Evolutionary conservation across 2,113 vertebrate genomes (phyloP).

Genomic region (Planiliza haematocheilus): DNA sequence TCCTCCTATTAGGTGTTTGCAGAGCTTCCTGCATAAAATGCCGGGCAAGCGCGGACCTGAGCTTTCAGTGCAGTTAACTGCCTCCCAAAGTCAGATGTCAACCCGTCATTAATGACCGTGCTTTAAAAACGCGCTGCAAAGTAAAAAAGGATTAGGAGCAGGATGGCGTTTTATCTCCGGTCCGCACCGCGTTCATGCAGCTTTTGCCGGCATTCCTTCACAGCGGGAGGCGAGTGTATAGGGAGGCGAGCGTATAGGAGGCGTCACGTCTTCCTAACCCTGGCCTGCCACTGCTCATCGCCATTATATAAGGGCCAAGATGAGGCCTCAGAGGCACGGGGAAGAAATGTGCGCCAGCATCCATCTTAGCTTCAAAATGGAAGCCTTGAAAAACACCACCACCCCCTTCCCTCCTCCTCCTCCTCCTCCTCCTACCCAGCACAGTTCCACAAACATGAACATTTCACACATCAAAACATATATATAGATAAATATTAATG

Average conservation of each 20-base stretch:
- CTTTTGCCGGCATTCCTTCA: slow-evolving; percentile 31
- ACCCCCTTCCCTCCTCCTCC: slow-evolving; percentile 17
- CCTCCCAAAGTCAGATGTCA: too few species aligned
- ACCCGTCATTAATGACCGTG: too few species aligned
- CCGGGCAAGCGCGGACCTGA: too few species aligned
- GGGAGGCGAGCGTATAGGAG: neutral
- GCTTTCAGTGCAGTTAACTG: too few species aligned
- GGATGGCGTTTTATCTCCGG: too few species aligned
- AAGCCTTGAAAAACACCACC: slow-evolving; percentile 75
- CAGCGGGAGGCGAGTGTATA: neutral
- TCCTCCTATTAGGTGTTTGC: too few species aligned
- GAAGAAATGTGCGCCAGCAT: slow-evolving; percentile 81
- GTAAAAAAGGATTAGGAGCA: too few species aligned
- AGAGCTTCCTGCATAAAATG: too few species aligned
- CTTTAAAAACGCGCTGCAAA: too few species aligned
- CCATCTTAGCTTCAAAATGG: slow-evolving; percentile 88
- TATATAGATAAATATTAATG: too few species aligned
- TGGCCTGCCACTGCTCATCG: slow-evolving; percentile 21
- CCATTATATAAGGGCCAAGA: slow-evolving; percentile 71
- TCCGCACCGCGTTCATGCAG: too few species aligned
- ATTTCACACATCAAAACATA: neutral
- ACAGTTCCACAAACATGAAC: slow-evolving; percentile 11
- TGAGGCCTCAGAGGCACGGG: slow-evolving; percentile 56
- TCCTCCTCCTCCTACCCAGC: slow-evolving; percentile 21
- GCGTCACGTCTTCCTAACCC: neutral